Percentiles rank a stretch among this genome's conserved stretches.
These are phyloP conservation scores for Caenorhabditis angaria DNA, from an alignment of 2,888 invertebrate species.

Conservation along the genomic window DNA sequence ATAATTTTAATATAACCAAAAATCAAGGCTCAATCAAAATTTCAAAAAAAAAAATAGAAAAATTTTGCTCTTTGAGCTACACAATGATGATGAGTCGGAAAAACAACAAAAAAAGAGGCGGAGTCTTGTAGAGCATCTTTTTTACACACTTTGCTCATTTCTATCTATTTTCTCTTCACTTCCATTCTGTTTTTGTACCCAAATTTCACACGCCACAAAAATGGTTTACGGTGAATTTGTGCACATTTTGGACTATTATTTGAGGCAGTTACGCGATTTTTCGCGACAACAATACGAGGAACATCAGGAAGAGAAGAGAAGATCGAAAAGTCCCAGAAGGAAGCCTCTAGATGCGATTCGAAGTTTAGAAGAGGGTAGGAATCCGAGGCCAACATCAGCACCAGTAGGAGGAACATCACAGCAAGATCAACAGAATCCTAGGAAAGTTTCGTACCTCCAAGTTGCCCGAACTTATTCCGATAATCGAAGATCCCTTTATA, in stretches of 20 bases:
- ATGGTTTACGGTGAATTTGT: conserved; percentile 55
- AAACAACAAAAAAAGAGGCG: conserved; percentile 2
- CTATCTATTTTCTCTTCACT: background rate
- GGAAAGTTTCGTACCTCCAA: background rate
- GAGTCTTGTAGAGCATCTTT: background rate
- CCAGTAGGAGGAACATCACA: no score
- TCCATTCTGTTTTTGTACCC: background rate
- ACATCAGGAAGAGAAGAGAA: conserved; percentile 8
- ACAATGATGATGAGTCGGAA: no score
- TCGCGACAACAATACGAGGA: no score
- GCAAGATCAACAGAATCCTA: background rate
- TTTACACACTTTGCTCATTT: conserved; percentile 2
- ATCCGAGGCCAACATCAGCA: background rate
- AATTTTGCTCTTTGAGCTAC: background rate
- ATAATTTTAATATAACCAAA: no score
- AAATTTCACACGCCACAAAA: background rate
- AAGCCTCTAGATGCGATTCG: background rate
- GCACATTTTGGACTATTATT: conserved; percentile 54
- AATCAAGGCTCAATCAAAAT: background rate
- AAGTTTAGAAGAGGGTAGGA: background rate
- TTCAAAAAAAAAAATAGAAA: background rate
- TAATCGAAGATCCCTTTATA: conserved; percentile 21
- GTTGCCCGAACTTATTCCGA: conserved; percentile 13
- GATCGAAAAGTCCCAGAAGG: background rate
- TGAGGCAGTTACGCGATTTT: conserved; percentile 36